A percentile compares a stretch with the other conserved stretches of the same genome.
Evolutionary conservation across 2,888 invertebrate species (phyloP).

Genomic region (Pammene fasciana): DNA sequence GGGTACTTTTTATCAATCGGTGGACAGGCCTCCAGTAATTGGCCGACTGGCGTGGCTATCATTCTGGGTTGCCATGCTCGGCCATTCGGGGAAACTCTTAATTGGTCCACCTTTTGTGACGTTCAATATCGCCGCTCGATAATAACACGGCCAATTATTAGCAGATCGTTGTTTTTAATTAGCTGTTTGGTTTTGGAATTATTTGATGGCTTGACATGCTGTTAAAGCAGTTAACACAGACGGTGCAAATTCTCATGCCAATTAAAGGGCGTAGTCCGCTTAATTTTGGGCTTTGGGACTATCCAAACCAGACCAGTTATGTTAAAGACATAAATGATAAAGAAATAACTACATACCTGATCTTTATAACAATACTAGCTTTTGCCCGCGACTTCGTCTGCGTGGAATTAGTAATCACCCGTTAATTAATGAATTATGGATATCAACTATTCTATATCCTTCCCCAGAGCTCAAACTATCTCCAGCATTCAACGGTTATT

Average conservation of each 20-base stretch:
- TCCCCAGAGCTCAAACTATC: too few species aligned
- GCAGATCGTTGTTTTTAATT: conserved; percentile 77
- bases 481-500: too few species aligned
- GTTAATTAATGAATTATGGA: too few species aligned
- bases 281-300: background rate
- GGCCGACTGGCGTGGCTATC: conserved; percentile 76
- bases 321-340: too few species aligned
- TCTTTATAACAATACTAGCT: too few species aligned
- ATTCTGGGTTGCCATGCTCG: conserved; percentile 76
- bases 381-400: too few species aligned
- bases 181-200: conserved; percentile 57
- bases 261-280: background rate
- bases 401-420: too few species aligned
- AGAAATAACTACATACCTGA: too few species aligned
- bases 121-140: conserved; percentile 78
- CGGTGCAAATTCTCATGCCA: background rate
- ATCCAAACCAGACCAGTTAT: too few species aligned
- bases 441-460: too few species aligned
- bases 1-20: conserved; percentile 73
- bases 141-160: conserved; percentile 78
- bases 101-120: conserved; percentile 81
- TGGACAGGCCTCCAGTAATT: conserved; percentile 72
- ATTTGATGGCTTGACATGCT: conserved; percentile 43
- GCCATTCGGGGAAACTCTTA: conserved; percentile 82
- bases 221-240: background rate